phyloP scores from a whole-genome alignment of 2,113 vertebrate species.

The Gobiocypris rarus region DNA sequence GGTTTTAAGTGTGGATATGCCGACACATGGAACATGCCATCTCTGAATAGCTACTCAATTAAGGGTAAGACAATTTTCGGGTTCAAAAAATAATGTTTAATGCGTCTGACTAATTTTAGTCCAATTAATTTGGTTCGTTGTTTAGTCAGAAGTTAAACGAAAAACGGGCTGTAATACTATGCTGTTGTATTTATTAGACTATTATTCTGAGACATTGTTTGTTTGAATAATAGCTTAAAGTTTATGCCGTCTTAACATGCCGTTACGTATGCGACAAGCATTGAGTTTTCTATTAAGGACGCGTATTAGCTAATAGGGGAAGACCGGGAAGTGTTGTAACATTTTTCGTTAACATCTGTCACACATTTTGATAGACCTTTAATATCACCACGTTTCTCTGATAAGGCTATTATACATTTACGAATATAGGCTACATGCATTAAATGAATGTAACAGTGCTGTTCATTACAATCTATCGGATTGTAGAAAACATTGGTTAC shows the following conservation, averaged over 20 bases:
- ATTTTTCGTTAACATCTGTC: background rate
- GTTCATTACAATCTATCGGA: background rate
- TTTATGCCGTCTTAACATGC: background rate
- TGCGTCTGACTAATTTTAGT: background rate
- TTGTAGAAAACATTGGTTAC: background rate
- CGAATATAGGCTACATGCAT: background rate
- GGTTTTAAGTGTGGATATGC: constrained; percentile 6
- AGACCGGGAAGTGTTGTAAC: background rate
- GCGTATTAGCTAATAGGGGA: background rate
- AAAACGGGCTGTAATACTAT: background rate
- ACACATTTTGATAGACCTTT: background rate
- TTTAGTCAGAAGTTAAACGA: background rate
- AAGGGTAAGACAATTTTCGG: constrained; percentile 15
- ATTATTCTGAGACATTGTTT: background rate
- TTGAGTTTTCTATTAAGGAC: background rate
- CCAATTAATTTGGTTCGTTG: background rate
- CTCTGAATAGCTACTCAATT: background rate
- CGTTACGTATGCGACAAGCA: background rate
- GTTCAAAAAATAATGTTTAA: background rate
- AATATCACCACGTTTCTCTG: background rate
- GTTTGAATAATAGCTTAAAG: no score
- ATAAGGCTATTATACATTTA: background rate
- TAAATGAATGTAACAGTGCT: background rate
- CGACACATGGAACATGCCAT: constrained; percentile 16
- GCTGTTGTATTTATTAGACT: background rate